These are phyloP conservation scores for Hormaphis cornu DNA, from an alignment of 1,140 invertebrate genomes.

Conservation along the genomic window DNA sequence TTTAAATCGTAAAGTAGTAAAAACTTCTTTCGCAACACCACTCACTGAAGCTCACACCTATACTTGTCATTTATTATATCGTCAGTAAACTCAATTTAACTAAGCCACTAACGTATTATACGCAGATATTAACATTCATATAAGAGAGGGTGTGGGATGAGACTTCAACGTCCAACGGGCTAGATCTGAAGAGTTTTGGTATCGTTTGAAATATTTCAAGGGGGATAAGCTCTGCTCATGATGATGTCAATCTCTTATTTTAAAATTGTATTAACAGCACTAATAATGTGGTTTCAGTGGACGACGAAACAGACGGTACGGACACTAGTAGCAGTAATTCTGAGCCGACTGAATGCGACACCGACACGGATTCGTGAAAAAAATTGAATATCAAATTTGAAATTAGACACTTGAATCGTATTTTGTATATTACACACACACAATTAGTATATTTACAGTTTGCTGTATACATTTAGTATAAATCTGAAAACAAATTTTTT, in stretches of 20 bases:
- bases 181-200: too few relatives aligned
- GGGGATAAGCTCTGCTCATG: too few relatives aligned
- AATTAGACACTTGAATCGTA: neutral
- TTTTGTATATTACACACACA: slow-evolving; percentile 17
- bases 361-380: neutral
- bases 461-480: neutral
- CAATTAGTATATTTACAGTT: slow-evolving; percentile 10
- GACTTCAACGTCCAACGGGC: too few relatives aligned
- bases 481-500: neutral
- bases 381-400: too few relatives aligned
- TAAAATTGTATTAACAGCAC: too few relatives aligned
- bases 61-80: too few relatives aligned
- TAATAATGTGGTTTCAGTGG: neutral
- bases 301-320: neutral
- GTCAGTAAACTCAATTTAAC: neutral
- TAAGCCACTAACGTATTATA: neutral
- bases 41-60: neutral
- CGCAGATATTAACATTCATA: too few relatives aligned
- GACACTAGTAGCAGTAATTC: neutral
- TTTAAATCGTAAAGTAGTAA: too few relatives aligned
- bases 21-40: too few relatives aligned
- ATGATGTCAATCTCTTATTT: too few relatives aligned
- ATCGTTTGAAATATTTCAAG: too few relatives aligned
- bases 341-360: neutral
- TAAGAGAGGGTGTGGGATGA: too few relatives aligned